phyloP scores from a whole-genome alignment of 1,140 invertebrate species.

The Paraescarpia echinospica region DNA sequence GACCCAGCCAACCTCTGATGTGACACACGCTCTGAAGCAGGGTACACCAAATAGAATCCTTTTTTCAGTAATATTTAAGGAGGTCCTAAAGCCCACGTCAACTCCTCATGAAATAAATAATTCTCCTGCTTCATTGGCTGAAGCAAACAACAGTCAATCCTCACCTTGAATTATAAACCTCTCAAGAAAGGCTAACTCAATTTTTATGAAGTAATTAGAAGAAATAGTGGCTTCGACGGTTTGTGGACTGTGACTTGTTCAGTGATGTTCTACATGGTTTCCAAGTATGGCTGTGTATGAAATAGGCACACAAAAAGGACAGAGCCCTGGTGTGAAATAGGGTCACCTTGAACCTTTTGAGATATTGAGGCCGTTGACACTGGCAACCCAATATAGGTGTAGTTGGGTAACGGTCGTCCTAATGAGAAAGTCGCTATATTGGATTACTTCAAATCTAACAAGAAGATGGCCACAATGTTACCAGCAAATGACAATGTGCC shows the following conservation, averaged over 20 bases:
- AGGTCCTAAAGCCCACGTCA: not conserved
- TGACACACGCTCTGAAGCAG: not conserved
- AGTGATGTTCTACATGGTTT: not conserved
- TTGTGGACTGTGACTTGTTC: not conserved
- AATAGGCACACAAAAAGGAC: not conserved
- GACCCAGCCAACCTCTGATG: not conserved
- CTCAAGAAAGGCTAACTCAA: not conserved
- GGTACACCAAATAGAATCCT: not conserved
- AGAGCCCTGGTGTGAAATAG: not conserved
- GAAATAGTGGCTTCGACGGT: not conserved
- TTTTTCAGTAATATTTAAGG: not conserved
- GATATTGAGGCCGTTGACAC: not conserved
- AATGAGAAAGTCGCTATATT: not conserved
- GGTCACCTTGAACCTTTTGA: not conserved
- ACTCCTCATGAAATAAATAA: not conserved
- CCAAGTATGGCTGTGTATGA: not conserved
- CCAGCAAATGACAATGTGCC: not conserved
- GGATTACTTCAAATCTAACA: not conserved
- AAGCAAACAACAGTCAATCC: not conserved
- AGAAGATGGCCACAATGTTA: not conserved
- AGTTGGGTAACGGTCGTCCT: not conserved
- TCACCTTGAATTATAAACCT: not conserved
- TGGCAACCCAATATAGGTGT: not conserved
- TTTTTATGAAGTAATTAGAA: not conserved
- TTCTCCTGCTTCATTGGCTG: not conserved